These are phyloP conservation scores for Phania funesta DNA, from an alignment of 2,888 invertebrate genomes.

Conservation along the genomic window DNA sequence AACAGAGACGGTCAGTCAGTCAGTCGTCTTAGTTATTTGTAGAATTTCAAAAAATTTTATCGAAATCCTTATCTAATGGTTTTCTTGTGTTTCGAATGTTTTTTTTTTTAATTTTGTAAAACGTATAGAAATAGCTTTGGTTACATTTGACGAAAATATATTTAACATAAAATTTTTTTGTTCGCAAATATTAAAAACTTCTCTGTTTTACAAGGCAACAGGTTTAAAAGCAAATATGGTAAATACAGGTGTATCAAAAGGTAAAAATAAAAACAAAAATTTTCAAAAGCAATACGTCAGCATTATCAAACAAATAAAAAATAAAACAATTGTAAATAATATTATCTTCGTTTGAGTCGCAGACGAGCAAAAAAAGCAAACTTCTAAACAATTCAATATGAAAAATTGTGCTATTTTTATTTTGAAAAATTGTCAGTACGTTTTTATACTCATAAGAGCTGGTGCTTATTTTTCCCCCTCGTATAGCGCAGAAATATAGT, in stretches of 20 bases:
- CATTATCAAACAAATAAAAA: too few relatives aligned
- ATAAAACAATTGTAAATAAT: slow-evolving; percentile 38
- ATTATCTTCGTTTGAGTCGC: slow-evolving; percentile 41
- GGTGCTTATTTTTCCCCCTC: neutral
- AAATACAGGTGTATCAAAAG: slow-evolving; percentile 49
- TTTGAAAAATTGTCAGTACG: slow-evolving; percentile 38
- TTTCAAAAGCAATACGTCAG: slow-evolving; percentile 59
- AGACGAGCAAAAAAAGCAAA: slow-evolving; percentile 23
- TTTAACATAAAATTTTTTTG: too few relatives aligned
- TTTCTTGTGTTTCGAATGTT: too few relatives aligned
- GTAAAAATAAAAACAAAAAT: neutral
- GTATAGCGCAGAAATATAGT: slow-evolving; percentile 29
- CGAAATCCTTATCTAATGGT: too few relatives aligned
- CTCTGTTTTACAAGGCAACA: neutral
- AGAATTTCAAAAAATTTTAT: too few relatives aligned
- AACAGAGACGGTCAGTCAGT: too few relatives aligned
- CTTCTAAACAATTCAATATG: slow-evolving; percentile 19
- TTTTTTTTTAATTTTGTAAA: too few relatives aligned
- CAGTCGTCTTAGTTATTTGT: too few relatives aligned
- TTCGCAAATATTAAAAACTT: neutral
- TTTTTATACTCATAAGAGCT: slow-evolving; percentile 35
- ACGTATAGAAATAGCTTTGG: too few relatives aligned
- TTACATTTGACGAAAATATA: too few relatives aligned
- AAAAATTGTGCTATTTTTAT: slow-evolving; percentile 3
- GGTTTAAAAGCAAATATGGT: slow-evolving; percentile 49